Conservation (phyloP, 2,113 vertebrate genomes). For the Andinoacara biseriatus region DNA sequence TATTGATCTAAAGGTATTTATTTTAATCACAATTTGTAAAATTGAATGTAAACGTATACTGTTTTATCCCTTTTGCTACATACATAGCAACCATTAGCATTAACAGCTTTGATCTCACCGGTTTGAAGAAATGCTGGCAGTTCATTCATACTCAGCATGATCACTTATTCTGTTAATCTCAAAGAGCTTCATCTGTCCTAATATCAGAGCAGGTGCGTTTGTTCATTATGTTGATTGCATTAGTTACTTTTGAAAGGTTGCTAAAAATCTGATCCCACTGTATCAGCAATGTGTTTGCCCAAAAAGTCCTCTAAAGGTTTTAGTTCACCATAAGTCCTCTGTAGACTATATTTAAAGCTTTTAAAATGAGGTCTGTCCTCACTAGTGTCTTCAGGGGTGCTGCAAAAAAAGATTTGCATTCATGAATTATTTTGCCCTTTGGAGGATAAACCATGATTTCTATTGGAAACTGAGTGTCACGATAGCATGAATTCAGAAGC, state of each 20-base stretch:
- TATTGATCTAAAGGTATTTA: background rate
- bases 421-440: background rate
- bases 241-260: background rate
- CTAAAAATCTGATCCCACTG: background rate
- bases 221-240: background rate
- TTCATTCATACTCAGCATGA: background rate
- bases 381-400: background rate
- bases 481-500: background rate
- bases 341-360: background rate
- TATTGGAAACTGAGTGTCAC: background rate
- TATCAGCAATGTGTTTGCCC: background rate
- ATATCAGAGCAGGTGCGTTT: background rate
- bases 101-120: background rate
- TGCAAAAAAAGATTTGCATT: slow-evolving; percentile 5
- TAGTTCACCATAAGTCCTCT: background rate
- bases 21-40: background rate
- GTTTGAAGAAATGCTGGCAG: background rate
- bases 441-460: background rate
- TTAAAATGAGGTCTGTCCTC: background rate
- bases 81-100: background rate
- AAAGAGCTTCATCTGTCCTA: background rate
- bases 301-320: background rate
- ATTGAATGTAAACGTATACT: background rate
- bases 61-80: background rate
- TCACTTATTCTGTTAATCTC: background rate